phyloP scores from a whole-genome alignment of 35 echinoderm and acorn worm species.

The Apostichopus californicus region DNA sequence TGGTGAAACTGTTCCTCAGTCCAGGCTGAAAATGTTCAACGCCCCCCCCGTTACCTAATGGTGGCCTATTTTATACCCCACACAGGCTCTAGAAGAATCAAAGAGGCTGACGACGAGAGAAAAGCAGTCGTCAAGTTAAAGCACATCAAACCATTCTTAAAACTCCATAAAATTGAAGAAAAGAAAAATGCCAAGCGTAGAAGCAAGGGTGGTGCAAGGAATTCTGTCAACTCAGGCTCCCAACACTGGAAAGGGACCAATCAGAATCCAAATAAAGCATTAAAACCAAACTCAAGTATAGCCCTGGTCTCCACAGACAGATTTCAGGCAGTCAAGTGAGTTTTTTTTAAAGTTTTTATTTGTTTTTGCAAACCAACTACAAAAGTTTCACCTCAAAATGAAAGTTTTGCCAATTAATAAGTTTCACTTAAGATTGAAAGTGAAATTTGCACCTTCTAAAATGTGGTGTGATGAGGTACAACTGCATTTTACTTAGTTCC shows the following conservation, averaged over 20 bases:
- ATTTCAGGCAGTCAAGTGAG: conserved; percentile 89
- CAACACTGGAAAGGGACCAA: conserved; percentile 33
- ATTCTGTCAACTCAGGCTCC: conserved; percentile 4
- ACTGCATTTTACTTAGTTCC: no score
- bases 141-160: conserved; percentile 32
- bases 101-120: not conserved
- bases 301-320: conserved; percentile 81
- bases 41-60: no score
- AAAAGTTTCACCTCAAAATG: no score
- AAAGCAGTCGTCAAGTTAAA: conserved; percentile 40
- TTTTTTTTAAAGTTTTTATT: not conserved
- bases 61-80: no score
- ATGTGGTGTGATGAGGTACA: no score
- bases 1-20: no score
- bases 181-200: conserved; percentile 34
- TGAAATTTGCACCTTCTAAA: no score
- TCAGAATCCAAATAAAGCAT: conserved; percentile 66
- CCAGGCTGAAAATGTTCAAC: no score
- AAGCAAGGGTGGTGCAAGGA: conserved; percentile 19
- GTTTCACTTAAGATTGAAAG: no score
- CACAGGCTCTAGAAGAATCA: conserved; percentile 4
- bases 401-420: no score
- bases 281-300: conserved; percentile 71
- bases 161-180: conserved; percentile 37
- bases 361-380: no score